phyloP scores from a whole-genome alignment of 2,797 vertebrate genomes.

The Pseudochirops cupreus region DNA sequence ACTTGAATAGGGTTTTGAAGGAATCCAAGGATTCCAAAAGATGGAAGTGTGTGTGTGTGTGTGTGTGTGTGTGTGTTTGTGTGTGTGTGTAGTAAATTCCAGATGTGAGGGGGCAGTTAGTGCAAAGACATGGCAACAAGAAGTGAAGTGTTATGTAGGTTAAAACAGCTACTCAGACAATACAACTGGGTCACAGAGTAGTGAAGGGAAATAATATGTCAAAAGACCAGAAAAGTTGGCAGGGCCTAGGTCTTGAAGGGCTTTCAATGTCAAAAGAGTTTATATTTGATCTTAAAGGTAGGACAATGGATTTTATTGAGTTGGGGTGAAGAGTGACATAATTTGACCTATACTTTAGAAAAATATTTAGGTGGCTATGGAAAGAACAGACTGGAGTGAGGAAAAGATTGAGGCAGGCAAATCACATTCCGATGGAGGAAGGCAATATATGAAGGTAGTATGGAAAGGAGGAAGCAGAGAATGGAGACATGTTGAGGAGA shows the following conservation, averaged over 20 bases:
- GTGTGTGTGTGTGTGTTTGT: not conserved
- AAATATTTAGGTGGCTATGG: not conserved
- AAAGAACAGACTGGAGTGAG: not conserved
- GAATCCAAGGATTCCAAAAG: not conserved
- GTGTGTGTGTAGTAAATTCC: not conserved
- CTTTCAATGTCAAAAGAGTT: not conserved
- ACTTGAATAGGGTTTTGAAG: not conserved
- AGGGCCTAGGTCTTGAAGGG: not conserved
- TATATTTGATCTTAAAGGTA: not conserved
- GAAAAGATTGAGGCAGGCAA: not conserved
- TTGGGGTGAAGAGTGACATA: not conserved
- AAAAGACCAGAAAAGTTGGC: not conserved
- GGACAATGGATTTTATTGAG: not conserved
- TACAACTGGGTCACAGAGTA: not conserved
- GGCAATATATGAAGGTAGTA: not conserved
- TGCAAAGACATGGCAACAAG: not conserved
- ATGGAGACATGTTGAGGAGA: not conserved
- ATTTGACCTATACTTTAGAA: not conserved
- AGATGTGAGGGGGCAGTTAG: not conserved
- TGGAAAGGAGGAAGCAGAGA: not conserved
- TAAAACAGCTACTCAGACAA: not conserved
- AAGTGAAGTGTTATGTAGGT: not conserved
- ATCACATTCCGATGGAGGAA: not conserved
- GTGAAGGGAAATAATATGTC: not conserved
- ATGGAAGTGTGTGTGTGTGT: not conserved